Conservation (phyloP, 2,113 vertebrate genomes). For the Ptyas mucosa region DNA sequence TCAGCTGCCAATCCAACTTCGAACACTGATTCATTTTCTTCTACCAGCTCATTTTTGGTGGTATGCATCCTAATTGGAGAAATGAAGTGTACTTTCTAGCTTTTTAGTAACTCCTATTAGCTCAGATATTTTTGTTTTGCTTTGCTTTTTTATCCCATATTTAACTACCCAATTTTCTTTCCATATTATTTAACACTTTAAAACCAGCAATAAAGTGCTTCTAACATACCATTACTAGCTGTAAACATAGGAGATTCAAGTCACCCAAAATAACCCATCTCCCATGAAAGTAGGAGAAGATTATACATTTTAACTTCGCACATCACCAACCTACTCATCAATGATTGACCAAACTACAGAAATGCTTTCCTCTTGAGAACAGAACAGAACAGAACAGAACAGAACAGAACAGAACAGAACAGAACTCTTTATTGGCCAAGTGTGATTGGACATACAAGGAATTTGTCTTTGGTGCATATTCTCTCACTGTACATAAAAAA, state of each 20-base stretch:
- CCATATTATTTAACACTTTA: slow-evolving; percentile 4
- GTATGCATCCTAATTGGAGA: neutral
- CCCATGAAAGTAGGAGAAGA: neutral
- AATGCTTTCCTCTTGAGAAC: neutral
- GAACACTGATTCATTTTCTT: neutral
- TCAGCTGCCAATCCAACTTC: neutral
- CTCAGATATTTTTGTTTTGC: neutral
- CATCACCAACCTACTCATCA: neutral
- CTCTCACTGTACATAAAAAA: too few relatives aligned
- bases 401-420: too few relatives aligned
- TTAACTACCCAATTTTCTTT: neutral
- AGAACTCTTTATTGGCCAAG: too few relatives aligned
- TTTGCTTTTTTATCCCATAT: neutral
- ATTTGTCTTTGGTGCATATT: too few relatives aligned
- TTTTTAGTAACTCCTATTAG: neutral
- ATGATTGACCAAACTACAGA: neutral
- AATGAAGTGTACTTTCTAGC: neutral
- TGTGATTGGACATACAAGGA: too few relatives aligned
- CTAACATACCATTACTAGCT: neutral
- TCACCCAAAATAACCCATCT: neutral
- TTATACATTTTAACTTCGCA: neutral
- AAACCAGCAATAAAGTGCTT: neutral
- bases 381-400: too few relatives aligned
- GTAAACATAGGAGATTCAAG: neutral
- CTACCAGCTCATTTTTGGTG: neutral